Evolutionary conservation across 2,113 vertebrate genomes (phyloP).

Genomic region (Piliocolobus tephrosceles): DNA sequence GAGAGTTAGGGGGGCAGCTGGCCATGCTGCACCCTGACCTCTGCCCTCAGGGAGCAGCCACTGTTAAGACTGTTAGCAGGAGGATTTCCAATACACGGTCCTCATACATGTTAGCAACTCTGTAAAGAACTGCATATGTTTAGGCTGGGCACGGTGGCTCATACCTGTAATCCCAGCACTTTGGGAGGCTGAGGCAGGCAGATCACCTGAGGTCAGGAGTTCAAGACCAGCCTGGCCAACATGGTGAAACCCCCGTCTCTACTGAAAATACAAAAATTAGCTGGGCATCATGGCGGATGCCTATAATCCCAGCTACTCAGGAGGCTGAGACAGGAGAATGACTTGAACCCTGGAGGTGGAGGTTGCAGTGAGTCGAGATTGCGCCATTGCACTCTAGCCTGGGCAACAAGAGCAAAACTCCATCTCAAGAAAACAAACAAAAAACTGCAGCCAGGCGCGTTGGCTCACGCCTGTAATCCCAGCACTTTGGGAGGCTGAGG

Average conservation of each 20-base stretch:
- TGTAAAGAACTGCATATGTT: too few species aligned
- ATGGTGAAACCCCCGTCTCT: neutral
- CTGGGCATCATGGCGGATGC: too few species aligned
- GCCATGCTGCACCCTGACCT: neutral
- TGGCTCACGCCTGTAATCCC: neutral
- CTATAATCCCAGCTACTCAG: too few species aligned
- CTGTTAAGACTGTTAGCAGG: neutral
- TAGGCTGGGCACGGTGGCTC: neutral
- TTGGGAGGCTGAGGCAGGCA: neutral
- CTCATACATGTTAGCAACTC: accelerated
- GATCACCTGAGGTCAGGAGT: neutral
- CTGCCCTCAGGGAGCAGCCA: neutral
- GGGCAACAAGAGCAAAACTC: too few species aligned
- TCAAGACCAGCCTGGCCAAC: neutral
- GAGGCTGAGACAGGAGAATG: too few species aligned
- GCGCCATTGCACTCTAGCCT: too few species aligned
- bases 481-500: neutral
- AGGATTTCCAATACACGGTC: accelerated
- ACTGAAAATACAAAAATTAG: neutral
- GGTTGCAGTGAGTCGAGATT: too few species aligned
- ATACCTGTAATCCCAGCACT: neutral
- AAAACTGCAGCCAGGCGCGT: too few species aligned
- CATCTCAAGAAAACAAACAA: too few species aligned
- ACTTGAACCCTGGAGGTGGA: too few species aligned
- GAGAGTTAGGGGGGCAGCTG: neutral